phyloP scores from a whole-genome alignment of 1,140 invertebrate genomes.

The Philaenus spumarius region DNA sequence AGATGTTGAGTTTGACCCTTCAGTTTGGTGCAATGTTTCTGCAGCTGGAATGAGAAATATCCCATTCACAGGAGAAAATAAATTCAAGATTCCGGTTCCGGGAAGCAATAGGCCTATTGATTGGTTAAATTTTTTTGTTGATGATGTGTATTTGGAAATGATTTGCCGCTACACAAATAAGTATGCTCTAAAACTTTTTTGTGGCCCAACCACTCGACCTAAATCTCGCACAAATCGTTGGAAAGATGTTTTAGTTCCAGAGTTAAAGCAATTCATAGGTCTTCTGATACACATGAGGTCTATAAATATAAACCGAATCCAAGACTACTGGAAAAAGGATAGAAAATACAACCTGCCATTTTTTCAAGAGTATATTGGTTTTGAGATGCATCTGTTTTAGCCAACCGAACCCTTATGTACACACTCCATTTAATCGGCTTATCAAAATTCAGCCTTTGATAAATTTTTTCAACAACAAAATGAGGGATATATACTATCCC shows the following conservation, averaged over 20 bases:
- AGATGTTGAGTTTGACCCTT: too few relatives aligned
- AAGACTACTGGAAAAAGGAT: conserved; percentile 30
- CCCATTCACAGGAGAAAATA: not conserved
- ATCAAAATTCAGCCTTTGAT: not conserved
- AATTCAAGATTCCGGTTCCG: not conserved
- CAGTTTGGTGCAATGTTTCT: too few relatives aligned
- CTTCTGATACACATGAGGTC: conserved; percentile 25
- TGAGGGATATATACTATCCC: conserved; percentile 1
- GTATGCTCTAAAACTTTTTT: conserved; percentile 25
- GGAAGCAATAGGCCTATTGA: not conserved
- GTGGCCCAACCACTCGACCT: not conserved
- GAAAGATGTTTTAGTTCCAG: not conserved
- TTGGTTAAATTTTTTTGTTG: conserved; percentile 9
- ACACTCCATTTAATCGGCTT: not conserved
- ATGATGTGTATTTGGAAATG: conserved; percentile 17
- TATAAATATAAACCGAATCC: conserved; percentile 22
- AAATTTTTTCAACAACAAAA: conserved; percentile 1
- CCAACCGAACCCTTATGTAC: not conserved
- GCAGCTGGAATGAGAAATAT: not conserved
- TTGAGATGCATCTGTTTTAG: not conserved
- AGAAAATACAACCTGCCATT: conserved; percentile 15
- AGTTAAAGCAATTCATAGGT: conserved; percentile 22
- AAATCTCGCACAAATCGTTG: not conserved
- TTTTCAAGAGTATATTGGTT: not conserved
- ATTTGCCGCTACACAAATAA: conserved; percentile 24